A percentile compares a stretch with the other conserved stretches of the same genome.
Evolutionary conservation across 2,888 invertebrate species (phyloP).

Genomic region (Cetonia aurata): DNA sequence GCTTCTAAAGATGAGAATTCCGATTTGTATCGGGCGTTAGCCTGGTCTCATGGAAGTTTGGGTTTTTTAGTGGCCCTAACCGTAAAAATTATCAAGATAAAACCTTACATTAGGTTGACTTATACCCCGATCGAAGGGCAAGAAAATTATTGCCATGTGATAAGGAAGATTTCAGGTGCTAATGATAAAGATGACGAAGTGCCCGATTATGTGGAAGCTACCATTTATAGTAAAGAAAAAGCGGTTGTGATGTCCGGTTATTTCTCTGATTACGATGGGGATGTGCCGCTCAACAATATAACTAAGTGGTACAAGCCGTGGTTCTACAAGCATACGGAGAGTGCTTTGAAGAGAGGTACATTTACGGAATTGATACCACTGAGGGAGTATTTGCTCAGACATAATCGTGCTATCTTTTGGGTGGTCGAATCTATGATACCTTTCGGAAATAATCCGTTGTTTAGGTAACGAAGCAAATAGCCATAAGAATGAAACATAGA

Average conservation of each 20-base stretch:
- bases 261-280: slow-evolving; percentile 72
- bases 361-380: slow-evolving; percentile 74
- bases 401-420: slow-evolving; percentile 80
- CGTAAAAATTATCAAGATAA: slow-evolving; percentile 73
- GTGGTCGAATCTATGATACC: slow-evolving; percentile 80
- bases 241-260: slow-evolving; percentile 78
- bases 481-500: too few species aligned
- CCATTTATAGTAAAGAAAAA: slow-evolving; percentile 73
- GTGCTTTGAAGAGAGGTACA: slow-evolving; percentile 69
- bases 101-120: slow-evolving; percentile 75
- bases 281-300: slow-evolving; percentile 70
- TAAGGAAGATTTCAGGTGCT: slow-evolving; percentile 72
- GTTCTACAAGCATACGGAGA: slow-evolving; percentile 78
- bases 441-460: slow-evolving; percentile 76
- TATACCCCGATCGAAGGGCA: slow-evolving; percentile 75
- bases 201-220: slow-evolving; percentile 77
- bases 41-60: slow-evolving; percentile 78
- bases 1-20: slow-evolving; percentile 70
- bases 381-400: slow-evolving; percentile 74
- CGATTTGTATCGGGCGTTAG: slow-evolving; percentile 73
- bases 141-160: slow-evolving; percentile 73
- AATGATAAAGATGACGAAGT: slow-evolving; percentile 63
- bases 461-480: slow-evolving; percentile 55
- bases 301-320: slow-evolving; percentile 79
- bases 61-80: slow-evolving; percentile 77